Evolutionary conservation across 2,797 vertebrate genomes (phyloP), one percentile per base, ranked within the genome.

Genomic region (Harpagifer antarcticus): DNA sequence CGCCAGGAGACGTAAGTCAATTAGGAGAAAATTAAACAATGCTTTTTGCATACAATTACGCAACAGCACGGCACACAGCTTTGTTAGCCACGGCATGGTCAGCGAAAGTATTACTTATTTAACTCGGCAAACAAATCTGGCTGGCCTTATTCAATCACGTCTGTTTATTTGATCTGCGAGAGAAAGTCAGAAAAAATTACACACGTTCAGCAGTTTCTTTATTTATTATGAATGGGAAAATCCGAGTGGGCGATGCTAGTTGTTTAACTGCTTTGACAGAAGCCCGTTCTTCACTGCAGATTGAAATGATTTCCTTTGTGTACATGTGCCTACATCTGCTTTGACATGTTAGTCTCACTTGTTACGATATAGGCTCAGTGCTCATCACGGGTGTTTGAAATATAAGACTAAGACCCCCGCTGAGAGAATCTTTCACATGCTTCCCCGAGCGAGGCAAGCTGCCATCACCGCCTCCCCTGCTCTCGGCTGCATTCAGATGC

Each of bases 1-100:
- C n/a, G 20, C 81, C 85, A 73, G 77, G 81, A 91, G 89, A 86
- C 63, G 42, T 65, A 31, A 81, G 79, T 71, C 90, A 90, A 91
- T 91, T 83, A 90, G 77, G 70, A 61, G 85, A 76, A 86, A 92
- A 91, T 91, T 81, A 91, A 91, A 91, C 89, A 93, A 90, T 81
- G 69, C 78, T 47, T 81, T 91, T 92, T 91, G 88, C 89, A 91
- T 87, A 82, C 73, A 88, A 87, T 91, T 89, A 85, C 83, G 88
- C 88, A 86, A 79, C 66, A 66, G 76, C 68, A 33, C 53, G 7
- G 65, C 47, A 77, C 86, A 75, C 77, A 40, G 65, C 79, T 75
- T 49, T 50, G 85, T 84, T 81, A 81, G 82, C 72, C 71, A 15
- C 68, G 55, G 78, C 77, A 87, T 84, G 82, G 81, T 88, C 82